phyloP scores from a whole-genome alignment of 2,888 invertebrate genomes.

The Leuctra nigra region DNA sequence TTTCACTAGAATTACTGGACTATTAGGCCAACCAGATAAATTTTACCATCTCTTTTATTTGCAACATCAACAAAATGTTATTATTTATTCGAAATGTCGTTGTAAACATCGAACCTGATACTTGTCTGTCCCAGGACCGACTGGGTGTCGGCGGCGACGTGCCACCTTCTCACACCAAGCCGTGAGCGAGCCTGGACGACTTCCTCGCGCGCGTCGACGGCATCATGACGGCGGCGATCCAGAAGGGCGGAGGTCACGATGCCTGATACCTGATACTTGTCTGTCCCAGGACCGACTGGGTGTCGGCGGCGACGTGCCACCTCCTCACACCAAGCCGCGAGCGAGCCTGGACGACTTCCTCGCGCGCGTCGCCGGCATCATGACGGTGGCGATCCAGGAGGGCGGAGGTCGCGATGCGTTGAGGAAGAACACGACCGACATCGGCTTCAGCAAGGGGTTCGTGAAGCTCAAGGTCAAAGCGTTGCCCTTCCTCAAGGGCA shows the following conservation, averaged over 20 bases:
- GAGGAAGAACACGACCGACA: constrained; percentile 34
- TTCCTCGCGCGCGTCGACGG: background rate
- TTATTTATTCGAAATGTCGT: too few relatives aligned
- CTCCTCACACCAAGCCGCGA: constrained; percentile 31
- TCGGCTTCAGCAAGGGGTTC: constrained; percentile 46
- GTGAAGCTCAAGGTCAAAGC: constrained; percentile 39
- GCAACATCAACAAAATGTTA: too few relatives aligned
- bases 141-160: constrained; percentile 35
- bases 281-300: constrained; percentile 32
- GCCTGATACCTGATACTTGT: too few relatives aligned
- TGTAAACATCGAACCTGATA: too few relatives aligned
- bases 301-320: constrained; percentile 35
- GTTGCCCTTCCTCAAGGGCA: constrained; percentile 39
- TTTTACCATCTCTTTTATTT: too few relatives aligned
- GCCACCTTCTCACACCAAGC: constrained; percentile 32
- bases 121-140: constrained; percentile 30
- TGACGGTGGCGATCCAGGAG: background rate
- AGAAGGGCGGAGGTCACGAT: background rate
- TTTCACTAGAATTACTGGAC: too few relatives aligned
- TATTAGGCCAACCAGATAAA: too few relatives aligned
- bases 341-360: constrained; percentile 19
- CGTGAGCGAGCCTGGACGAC: constrained; percentile 21
- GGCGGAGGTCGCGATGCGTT: background rate
- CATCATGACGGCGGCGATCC: background rate
- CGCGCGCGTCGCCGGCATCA: background rate